Percentiles rank a stretch among this genome's conserved stretches.
phyloP scores from a whole-genome alignment of 2,888 invertebrate genomes.

The Ophion ventricosus region DNA sequence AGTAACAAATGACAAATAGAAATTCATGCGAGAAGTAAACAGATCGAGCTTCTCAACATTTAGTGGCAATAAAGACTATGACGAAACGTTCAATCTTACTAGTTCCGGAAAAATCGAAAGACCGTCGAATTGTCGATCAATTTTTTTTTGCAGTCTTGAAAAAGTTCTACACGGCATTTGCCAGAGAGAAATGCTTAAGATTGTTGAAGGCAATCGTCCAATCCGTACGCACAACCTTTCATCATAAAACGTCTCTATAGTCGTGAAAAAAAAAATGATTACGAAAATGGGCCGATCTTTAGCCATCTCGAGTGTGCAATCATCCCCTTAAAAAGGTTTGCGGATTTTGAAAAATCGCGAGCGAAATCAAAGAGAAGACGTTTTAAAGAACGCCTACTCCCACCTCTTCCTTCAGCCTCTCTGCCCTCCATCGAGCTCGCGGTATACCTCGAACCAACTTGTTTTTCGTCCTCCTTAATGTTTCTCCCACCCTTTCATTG shows the following conservation, averaged over 20 bases:
- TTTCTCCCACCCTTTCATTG: slow-evolving; percentile 31
- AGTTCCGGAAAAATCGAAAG: background rate
- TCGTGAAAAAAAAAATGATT: background rate
- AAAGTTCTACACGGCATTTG: too few relatives aligned
- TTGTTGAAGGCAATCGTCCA: too few relatives aligned
- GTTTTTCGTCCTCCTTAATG: slow-evolving; percentile 26
- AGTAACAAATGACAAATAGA: background rate
- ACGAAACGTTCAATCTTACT: too few relatives aligned
- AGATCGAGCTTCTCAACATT: background rate
- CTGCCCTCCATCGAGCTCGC: too few relatives aligned
- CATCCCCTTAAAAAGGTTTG: background rate
- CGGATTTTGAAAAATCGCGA: too few relatives aligned
- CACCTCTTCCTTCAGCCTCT: too few relatives aligned
- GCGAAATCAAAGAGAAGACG: too few relatives aligned
- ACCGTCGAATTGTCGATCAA: background rate
- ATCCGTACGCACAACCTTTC: too few relatives aligned
- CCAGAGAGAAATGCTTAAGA: too few relatives aligned
- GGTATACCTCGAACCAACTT: background rate
- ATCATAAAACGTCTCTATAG: background rate
- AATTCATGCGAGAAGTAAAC: background rate
- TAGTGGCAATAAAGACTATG: background rate
- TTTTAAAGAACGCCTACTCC: too few relatives aligned
- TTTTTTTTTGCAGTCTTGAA: too few relatives aligned
- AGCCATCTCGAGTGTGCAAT: background rate
- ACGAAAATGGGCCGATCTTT: background rate